Base-by-base conservation (phyloP, 37 sponge, comb jelly and placozoan genomes). In the Aphrocallistes beatrix region DNA sequence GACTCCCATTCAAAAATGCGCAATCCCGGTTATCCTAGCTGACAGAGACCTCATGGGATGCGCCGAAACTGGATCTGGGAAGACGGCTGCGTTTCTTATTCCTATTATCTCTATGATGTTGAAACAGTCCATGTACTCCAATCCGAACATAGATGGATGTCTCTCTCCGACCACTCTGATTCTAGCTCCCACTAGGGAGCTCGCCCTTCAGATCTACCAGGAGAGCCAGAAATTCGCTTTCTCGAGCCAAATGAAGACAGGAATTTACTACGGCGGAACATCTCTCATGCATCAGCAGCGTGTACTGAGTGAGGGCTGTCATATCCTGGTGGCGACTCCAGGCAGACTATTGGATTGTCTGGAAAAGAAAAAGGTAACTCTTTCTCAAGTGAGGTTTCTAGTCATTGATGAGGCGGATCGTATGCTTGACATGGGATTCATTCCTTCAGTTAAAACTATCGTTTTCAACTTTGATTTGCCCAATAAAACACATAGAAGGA, bases 61-160 rank as follows among this genome's bases (percentile, higher is more conserved):
- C 91, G 99, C 99, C 34, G 96, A 98, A 90, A 98, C 99, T 21
- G 99, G 99, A 36, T 98, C 99, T 1, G 99, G 99, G 0, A 98
- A 98, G 86, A 98, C 99, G 13, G 96, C 99, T 17, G 96, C 99
- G 28, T 98, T 98, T 87, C 96, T 98, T 0, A 49, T 98, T 42
- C 99, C 99, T n/a, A 87, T 95, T 23, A 91, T 98, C 38, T 86
- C 87, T 38, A 40, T 81, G 37, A 82, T 95, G 37, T 92, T 90
- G 51, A 51, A 89, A 37, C 36, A 37, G 23, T 47, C 30, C 21
- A 39, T 86, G 9, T 84, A 36, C 81, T 84, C 81, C 37, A 39
- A 38, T 19, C 39, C 83, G 8, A 38, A 19, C 38, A 69, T 51
- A 23, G n/a, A 13, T 32, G 75, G 75, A 1, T 25, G 6, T 19